Base-by-base conservation (phyloP, 1,140 invertebrate genomes). In the Riptortus pedestris region DNA sequence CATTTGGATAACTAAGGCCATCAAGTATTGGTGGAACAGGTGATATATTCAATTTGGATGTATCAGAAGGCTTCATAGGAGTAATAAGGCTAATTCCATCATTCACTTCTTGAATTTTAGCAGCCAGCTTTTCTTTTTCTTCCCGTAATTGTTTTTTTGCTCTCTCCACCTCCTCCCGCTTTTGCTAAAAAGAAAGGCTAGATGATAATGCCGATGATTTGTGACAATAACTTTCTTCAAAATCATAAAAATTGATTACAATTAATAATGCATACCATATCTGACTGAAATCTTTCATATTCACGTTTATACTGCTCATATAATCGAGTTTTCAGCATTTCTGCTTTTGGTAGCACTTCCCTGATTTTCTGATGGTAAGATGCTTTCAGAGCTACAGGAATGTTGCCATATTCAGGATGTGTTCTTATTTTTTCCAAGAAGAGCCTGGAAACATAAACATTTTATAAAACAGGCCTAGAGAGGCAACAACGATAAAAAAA, bases 381-480 rank as follows among this genome's bases (percentile, higher is more conserved):
- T 22, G 78, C 71, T 72, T 85, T 86, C 18, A 91, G 84, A 65
- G 81, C 77, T n/a, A 76, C 66, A 26, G 87, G 80, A 27, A 90
- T 81, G 38, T 75, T 78, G 47, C 79, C 79, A 76, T 88, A 96
- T 58, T 88, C 85, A 14, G 92, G 92, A 79, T 96, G 93, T 69
- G 83, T 79, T 63, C 83, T 80, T 67, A 96, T 86, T 78, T 93
- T 93, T 73, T 97, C 91, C 63, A 96, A 71, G 77, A 95, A 96
- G 69, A 97, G 79, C 67, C 85, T 87, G 68, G 28, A 78, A 76
- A 67, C 65, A 38, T 11, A 38, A 38, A 38, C 5, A 38, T 7
- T 38, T 38, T 38, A 38, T n/a, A n/a, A n/a, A n/a, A n/a, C 38
- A 43, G 11, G 11, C n/a, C 38, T 22, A n/a, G n/a, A 7, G 5